Evolutionary conservation across 2,888 invertebrate genomes (phyloP).

Genomic region (Pseudanteris insignis): DNA sequence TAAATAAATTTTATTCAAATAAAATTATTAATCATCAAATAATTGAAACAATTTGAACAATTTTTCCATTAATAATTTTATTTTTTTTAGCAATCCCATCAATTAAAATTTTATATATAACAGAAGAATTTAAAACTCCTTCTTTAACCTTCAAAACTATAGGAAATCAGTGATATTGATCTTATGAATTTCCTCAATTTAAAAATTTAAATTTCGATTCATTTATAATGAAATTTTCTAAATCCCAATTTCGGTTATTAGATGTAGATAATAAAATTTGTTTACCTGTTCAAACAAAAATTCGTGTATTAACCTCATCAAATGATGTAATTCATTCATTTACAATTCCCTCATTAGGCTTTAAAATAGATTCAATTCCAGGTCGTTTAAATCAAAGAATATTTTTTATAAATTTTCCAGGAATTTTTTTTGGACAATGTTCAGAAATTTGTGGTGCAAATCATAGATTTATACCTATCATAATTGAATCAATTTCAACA

Average conservation of each 20-base stretch:
- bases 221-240: conserved; percentile 68
- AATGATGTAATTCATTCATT: conserved; percentile 76
- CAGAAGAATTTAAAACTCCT: conserved; percentile 73
- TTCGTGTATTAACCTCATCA: conserved; percentile 73
- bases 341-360: conserved; percentile 72
- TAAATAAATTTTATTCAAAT: conserved; percentile 71
- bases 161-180: conserved; percentile 76
- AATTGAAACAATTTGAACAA: conserved; percentile 75
- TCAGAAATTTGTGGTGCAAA: conserved; percentile 85
- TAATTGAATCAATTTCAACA: conserved; percentile 71
- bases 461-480: conserved; percentile 83
- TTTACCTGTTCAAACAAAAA: conserved; percentile 72
- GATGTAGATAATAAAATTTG: conserved; percentile 74
- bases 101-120: conserved; percentile 71
- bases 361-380: conserved; percentile 75
- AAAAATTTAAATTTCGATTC: conserved; percentile 71
- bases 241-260: conserved; percentile 70
- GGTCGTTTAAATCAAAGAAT: conserved; percentile 74
- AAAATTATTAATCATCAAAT: conserved; percentile 71
- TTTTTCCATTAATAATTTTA: conserved; percentile 71
- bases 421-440: conserved; percentile 79
- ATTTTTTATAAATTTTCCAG: conserved; percentile 72
- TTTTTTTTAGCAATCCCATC: conserved; percentile 74
- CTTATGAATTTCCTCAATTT: conserved; percentile 75
- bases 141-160: conserved; percentile 72